Base-by-base conservation (phyloP, 1,140 invertebrate species). In the Drosophila novamexicana region DNA sequence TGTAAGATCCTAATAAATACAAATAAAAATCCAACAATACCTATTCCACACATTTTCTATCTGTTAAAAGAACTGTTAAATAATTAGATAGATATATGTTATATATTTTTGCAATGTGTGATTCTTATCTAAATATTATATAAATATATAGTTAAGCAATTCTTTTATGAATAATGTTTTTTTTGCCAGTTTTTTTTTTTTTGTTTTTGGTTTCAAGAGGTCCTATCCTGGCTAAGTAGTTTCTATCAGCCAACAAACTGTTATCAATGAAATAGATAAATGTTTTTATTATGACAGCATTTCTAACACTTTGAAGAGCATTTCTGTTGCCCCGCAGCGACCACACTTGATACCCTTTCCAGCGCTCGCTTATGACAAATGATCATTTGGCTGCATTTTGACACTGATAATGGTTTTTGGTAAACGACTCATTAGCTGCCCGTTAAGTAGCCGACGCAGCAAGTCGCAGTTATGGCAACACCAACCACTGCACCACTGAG, bases 361-460 rank as follows among this genome's bases (percentile, higher is more conserved):
- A 34, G 49, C 44, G 44, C 16, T 34, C 7, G 36, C 39, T 36
- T 74, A 84, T 88, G 84, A 88, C 44, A 75, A 72, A 88, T 88
- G 84, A 69, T 78, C 70, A 45, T 53, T 65, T 59, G 18, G 47
- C 18, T 66, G 70, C 69, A 72, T 81, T 84, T 72, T 88, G 84
- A 89, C 84, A 78, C 59, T 89, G 84, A 89, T 88, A 88, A 88
- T 88, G 79, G 74, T 58, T 76, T 79, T 88, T 53, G 73, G 66
- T 88, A 89, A 88, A 86, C 79, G 79, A 81, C 79, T 90, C 86
- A 86, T 90, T 90, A 80, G 76, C 72, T 37, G 58, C 50, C 61
- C 64, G 49, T 40, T 62, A 74, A 82, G 75, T 79, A 85, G 82
- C 79, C 64, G 64, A 34, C 22, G 37, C 63, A 66, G 42, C 54